Evolutionary conservation across 1,140 invertebrate genomes (phyloP), one percentile per base, ranked within the genome.

Genomic region (Latrodectus geometricus): DNA sequence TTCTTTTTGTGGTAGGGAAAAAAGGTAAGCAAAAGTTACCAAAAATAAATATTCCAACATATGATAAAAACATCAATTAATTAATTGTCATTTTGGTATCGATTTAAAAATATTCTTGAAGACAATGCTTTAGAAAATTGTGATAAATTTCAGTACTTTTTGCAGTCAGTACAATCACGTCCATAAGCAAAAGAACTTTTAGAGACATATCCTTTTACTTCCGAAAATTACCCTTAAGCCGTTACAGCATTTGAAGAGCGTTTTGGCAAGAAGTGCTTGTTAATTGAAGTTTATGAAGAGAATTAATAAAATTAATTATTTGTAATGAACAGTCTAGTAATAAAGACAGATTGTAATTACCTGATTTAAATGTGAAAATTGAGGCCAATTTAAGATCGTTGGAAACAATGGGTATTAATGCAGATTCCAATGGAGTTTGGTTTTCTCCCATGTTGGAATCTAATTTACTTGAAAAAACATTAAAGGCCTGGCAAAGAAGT

Each of bases 61-160:
- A 54, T 76, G 74, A 76, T 76, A 15, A 50, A n/a, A 35, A 1
- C n/a, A n/a, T n/a, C 48, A 76, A 56, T 76, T 17, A 76, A 76
- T 61, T 76, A 76, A 56, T 23, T 76, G 20, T 14, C 52, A 21
- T 61, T 76, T 61, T 54, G 74, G 74, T 20, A 50, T 23, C 54
- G 21, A 20, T 54, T 76, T 56, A 61, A 76, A 21, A 76, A 76
- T 14, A 76, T 76, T 9, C 74, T 56, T 35, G 54, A 76, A 20
- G 74, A 76, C 12, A 76, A 14, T 49, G 74, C 56, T 21, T 76
- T 76, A 8, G 74, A 76, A 54, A 5, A 20, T 61, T 56, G 74
- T 76, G 74, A 76, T n/a, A 76, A 76, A 20, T 54, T 76, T 48
- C 74, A 76, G 9, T 76, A 76, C 20, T 76, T 76, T 14, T 35